phyloP scores from a whole-genome alignment of 2,888 invertebrate species.

The Therioaphis trifolii region DNA sequence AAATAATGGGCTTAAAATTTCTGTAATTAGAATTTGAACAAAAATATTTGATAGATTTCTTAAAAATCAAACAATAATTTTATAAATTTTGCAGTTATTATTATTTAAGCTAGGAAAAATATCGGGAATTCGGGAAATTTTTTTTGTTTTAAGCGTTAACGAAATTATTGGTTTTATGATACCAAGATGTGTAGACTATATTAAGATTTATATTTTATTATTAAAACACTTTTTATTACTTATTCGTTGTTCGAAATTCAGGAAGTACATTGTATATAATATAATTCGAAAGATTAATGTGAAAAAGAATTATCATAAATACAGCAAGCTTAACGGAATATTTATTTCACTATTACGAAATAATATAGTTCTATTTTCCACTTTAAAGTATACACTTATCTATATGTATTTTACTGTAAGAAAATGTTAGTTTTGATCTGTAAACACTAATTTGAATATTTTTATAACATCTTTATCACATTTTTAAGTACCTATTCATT shows the following conservation, averaged over 20 bases:
- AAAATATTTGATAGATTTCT: too few species aligned
- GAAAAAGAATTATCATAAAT: background rate
- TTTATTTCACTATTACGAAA: constrained; percentile 28
- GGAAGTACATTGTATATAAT: constrained; percentile 21
- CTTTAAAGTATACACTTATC: constrained; percentile 7
- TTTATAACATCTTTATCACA: background rate
- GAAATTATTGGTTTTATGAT: too few species aligned
- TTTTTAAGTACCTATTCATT: background rate
- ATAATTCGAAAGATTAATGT: background rate
- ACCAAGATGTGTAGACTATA: too few species aligned
- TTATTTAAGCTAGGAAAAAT: too few species aligned
- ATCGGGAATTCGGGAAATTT: too few species aligned
- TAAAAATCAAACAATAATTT: too few species aligned
- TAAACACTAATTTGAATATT: background rate
- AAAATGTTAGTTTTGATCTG: background rate
- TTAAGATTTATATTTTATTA: too few species aligned
- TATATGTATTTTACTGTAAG: constrained; percentile 1
- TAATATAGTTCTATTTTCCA: background rate
- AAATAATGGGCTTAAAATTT: too few species aligned
- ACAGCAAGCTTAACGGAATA: background rate
- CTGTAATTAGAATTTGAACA: too few species aligned
- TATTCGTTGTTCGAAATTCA: background rate
- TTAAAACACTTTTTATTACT: too few species aligned
- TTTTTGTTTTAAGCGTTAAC: too few species aligned
- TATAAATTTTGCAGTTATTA: too few species aligned